Evolutionary conservation across 2,113 vertebrate genomes (phyloP), one percentile per base, ranked within the genome.

Genomic region (Cyanoderma ruficeps): DNA sequence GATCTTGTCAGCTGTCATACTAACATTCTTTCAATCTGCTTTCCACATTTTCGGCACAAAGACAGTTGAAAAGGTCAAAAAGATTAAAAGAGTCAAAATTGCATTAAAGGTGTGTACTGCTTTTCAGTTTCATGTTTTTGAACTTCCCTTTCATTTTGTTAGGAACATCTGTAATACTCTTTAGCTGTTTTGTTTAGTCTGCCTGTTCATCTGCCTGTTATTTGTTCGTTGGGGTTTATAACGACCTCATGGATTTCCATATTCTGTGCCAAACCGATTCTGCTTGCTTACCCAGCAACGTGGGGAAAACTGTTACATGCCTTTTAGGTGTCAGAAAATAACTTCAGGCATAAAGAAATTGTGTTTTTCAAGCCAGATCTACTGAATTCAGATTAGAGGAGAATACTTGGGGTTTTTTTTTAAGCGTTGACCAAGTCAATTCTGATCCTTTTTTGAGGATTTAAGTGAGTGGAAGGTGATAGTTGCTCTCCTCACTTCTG

Each of bases 21-120:
- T 99, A 99, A 99, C 98, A 97, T 98, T 98, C 96, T 98, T 98
- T 98, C 98, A 98, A 99, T 99, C 98, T 99, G 98, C 98, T 98
- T 98, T 98, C 98, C 98, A 97, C 98, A 93, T 98, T 98, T 98
- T 98, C 98, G 97, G 97, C 98, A 98, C 99, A 99, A 99, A 99
- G 99, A 99, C 99, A 99, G 98, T 99, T 99, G 99, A 99, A 99
- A 99, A 99, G 99, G 98, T 99, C 99, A 99, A 99, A 99, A 99
- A 99, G 99, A 99, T 99, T 98, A 99, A 99, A 98, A 99, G 99
- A 98, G 98, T 99, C 99, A 99, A 99, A 99, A 99, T 99, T 99
- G 99, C 99, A 95, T 98, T 99, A 90, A 99, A 99, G 99, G 99
- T 99, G 99, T 99, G 99, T 99, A 99, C 99, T 98, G 98, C 97